Base-by-base conservation (phyloP, 2,113 vertebrate species). In the Coptodon bakossiorum region DNA sequence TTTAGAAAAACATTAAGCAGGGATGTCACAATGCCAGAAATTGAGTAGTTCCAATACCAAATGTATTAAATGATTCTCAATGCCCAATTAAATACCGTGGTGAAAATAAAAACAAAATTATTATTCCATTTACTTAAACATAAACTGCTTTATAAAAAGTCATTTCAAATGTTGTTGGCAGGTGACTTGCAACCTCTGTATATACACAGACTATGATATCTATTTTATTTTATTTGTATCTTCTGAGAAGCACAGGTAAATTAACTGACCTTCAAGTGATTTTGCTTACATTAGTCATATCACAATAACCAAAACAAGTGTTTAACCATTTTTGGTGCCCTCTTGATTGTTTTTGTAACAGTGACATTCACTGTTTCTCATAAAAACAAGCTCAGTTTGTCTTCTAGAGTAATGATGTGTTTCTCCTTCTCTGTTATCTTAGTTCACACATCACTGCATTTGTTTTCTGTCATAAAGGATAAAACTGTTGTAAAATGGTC, bases 51-150 rank as follows among this genome's bases (percentile, higher is more conserved):
- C 5, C 22, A 48, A 45, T 48, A 73, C 40, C 14, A 73, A 6
- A 27, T 45, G 8, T 45, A 29, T 76, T 48, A 29, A 27, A 48
- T 76, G 68, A 76, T 48, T 29, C 24, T 48, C 22, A 27, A 27
- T 5, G 6, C 22, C 40, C 22, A 29, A 0, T 45, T 73, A 27
- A 27, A 73, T 73, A 73, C 2, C 3, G 3, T 1, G 40, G 0
- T 73, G 9, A 45, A 10, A 27, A 68, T 1, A 45, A 45, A 27
- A 73, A 29, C 4, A 0, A 45, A 45, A 45, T 73, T 29, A 19
- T 76, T 76, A 29, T 48, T 27, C 27, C 0, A 48, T 76, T 27
- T 29, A 76, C 24, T 29, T 76, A 48, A 11, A 29, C 22, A 45
- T 73, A 48, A 73, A 73, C 2, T 48, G 14, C 40, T 76, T 27